A percentile compares a stretch with the other conserved stretches of the same genome.
Conservation (phyloP, 1,140 invertebrate genomes). For the Holotrichia oblita region DNA sequence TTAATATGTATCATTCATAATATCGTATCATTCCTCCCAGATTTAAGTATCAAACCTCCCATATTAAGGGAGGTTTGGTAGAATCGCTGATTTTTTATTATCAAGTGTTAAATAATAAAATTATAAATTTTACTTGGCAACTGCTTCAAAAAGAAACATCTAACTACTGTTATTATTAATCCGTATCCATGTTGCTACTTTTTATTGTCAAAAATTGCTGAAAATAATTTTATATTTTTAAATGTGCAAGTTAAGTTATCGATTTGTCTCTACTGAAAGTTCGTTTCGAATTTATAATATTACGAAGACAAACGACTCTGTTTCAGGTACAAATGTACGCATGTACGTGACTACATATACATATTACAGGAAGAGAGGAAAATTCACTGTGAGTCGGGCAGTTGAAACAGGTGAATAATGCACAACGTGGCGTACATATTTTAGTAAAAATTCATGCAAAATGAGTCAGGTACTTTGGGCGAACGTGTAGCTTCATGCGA, state of each 20-base stretch:
- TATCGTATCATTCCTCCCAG: too few relatives aligned
- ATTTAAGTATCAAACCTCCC: too few relatives aligned
- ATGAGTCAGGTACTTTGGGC: background rate
- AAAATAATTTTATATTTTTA: background rate
- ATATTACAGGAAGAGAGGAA: background rate
- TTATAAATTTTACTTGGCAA: too few relatives aligned
- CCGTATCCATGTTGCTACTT: too few relatives aligned
- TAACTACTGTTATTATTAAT: background rate
- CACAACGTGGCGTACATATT: background rate
- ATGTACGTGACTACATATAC: conserved; percentile 20
- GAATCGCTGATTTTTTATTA: too few relatives aligned
- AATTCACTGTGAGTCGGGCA: background rate
- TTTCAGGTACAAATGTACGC: conserved; percentile 11
- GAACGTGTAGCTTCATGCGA: background rate
- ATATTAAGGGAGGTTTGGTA: too few relatives aligned
- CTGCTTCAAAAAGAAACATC: too few relatives aligned
- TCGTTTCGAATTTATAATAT: background rate
- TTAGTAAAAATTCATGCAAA: conserved; percentile 1
- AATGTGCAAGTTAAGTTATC: background rate
- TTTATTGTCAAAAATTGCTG: background rate
- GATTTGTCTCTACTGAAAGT: background rate
- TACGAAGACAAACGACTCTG: background rate
- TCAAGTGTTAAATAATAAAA: too few relatives aligned
- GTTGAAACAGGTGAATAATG: background rate
- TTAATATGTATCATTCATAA: too few relatives aligned